These are phyloP conservation scores for Onthophagus sagittarius DNA, from an alignment of 2,888 invertebrate genomes.

Conservation along the genomic window DNA sequence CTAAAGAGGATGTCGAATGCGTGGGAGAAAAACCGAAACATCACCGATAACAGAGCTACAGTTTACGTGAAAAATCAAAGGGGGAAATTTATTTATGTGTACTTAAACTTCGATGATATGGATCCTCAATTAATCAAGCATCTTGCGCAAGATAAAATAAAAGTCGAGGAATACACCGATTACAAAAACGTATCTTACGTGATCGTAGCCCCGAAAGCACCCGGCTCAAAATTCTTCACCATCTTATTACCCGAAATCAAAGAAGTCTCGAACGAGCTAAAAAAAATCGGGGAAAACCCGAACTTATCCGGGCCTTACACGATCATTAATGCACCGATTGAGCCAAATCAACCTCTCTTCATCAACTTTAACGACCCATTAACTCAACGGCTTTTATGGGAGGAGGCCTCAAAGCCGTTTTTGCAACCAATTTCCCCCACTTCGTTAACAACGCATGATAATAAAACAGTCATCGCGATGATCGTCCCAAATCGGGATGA, in stretches of 20 bases:
- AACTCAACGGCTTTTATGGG: background rate
- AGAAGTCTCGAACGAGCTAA: background rate
- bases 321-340: background rate
- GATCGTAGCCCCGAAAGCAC: background rate
- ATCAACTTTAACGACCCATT: background rate
- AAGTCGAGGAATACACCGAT: background rate
- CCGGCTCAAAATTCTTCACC: background rate
- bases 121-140: background rate
- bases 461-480: background rate
- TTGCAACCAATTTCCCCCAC: background rate
- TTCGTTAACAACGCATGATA: background rate
- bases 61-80: background rate
- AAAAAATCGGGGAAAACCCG: background rate
- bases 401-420: background rate
- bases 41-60: background rate
- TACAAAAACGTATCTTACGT: background rate
- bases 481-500: background rate
- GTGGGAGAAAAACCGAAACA: background rate
- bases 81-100: background rate
- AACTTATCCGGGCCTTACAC: background rate
- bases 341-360: background rate
- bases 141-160: background rate
- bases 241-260: background rate
- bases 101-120: slow-evolving; percentile 1
- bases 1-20: background rate